These are phyloP conservation scores for Labia minor DNA, from an alignment of 2,888 invertebrate species.

Conservation along the genomic window DNA sequence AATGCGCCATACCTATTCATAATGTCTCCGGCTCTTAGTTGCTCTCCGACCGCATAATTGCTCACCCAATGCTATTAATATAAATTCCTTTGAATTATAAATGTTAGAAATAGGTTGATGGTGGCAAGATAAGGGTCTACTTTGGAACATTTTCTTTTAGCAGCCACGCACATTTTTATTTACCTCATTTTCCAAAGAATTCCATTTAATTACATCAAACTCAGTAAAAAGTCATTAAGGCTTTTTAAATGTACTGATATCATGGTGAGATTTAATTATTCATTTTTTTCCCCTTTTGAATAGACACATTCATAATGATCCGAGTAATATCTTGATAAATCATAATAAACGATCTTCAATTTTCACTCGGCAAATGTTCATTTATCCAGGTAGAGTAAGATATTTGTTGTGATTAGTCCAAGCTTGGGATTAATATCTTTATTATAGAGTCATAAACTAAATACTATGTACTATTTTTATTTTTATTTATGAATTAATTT, in stretches of 20 bases:
- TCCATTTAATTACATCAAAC: background rate
- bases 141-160: background rate
- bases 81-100: constrained; percentile 8
- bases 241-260: background rate
- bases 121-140: background rate
- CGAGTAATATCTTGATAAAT: too few relatives aligned
- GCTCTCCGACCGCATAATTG: background rate
- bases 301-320: too few relatives aligned
- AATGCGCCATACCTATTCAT: background rate
- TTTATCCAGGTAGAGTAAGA: too few relatives aligned
- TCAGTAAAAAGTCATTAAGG: background rate
- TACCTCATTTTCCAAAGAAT: background rate
- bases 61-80: background rate
- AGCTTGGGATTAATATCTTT: too few relatives aligned
- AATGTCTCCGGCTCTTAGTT: background rate
- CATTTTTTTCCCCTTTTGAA: too few relatives aligned
- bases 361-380: too few relatives aligned
- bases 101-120: background rate
- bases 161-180: background rate
- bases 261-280: background rate
- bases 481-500: too few relatives aligned
- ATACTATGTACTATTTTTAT: too few relatives aligned
- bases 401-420: too few relatives aligned
- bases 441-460: too few relatives aligned
- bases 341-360: too few relatives aligned